Evolutionary conservation across 2,797 vertebrate species (phyloP), one percentile per base, ranked within the genome.

Genomic region (Tokudaia tokunoshimensis): DNA sequence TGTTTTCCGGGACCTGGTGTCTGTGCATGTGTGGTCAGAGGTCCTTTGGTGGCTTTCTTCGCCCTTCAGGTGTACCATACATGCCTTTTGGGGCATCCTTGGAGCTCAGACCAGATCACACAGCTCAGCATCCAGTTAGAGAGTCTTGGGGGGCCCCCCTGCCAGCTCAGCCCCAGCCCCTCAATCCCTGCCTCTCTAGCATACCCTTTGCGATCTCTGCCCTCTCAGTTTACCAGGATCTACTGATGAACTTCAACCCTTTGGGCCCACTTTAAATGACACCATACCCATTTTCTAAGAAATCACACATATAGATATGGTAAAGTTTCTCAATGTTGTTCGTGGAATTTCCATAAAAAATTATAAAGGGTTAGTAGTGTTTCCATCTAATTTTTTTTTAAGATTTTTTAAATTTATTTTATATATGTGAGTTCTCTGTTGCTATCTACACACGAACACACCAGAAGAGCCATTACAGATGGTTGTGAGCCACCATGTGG

Each of bases 201-300:
- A 74, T 3, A 92, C 3, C 0, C 1, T 57, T 80, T 15, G 26
- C 26, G 22, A 34, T 94, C 67, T 20, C 13, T 20, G 11, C 41
- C 15, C 10, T 57, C 41, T 6, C 2, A 0, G 0, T 57, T 31
- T 0, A 61, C 14, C 34, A 37, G 17, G 34, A 55, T 9, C 34
- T 24, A n/a, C 31, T 14, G 1, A 29, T 11, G 31, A 3, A 6
- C 12, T 47, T 70, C 19, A 6, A 17, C 55, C 20, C 76, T 72
- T 41, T 34, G 19, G 47, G 59, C 15, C 37, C 26, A 34, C 24
- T 34, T 31, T n/a, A 86, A 70, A 65, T 41, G 14, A 15, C 20
- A 22, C 31, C 11, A 6, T 85, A 7, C 37, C n/a, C 20, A 44
- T 6, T n/a, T 63, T 26, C 37, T 15, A 86, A 34, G 22, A 61